phyloP scores from a whole-genome alignment of 1,140 invertebrate species.

The Aphaenogaster ashmeadi region DNA sequence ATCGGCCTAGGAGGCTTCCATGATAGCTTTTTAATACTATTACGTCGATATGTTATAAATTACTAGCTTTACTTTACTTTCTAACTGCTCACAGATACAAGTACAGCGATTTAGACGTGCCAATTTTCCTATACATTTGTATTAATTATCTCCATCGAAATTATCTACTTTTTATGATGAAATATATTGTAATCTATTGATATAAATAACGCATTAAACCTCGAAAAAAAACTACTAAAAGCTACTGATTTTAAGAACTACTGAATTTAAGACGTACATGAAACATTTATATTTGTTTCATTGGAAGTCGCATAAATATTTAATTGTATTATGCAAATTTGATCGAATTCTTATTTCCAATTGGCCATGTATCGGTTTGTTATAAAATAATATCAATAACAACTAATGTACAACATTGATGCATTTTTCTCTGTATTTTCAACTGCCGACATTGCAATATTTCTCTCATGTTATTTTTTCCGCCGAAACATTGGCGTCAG shows the following conservation, averaged over 20 bases:
- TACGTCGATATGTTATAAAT: constrained; percentile 2
- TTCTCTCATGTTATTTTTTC: constrained; percentile 48
- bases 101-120: neutral
- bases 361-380: neutral
- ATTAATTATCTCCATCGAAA: neutral
- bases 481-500: constrained; percentile 55
- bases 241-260: neutral
- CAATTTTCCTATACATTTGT: neutral
- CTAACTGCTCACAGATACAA: neutral
- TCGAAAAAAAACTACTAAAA: neutral
- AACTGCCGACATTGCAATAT: constrained; percentile 35
- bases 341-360: neutral
- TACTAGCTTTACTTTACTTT: neutral
- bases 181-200: neutral
- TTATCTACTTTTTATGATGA: neutral
- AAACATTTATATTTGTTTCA: constrained; percentile 1
- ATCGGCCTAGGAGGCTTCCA: neutral
- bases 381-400: neutral
- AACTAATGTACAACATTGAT: neutral
- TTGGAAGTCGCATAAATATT: neutral
- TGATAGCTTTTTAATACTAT: constrained; percentile 24
- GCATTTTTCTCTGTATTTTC: constrained; percentile 57
- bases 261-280: neutral
- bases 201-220: neutral
- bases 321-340: neutral